Conservation (phyloP, 2,113 vertebrate species). For the Amphiprion percula region DNA sequence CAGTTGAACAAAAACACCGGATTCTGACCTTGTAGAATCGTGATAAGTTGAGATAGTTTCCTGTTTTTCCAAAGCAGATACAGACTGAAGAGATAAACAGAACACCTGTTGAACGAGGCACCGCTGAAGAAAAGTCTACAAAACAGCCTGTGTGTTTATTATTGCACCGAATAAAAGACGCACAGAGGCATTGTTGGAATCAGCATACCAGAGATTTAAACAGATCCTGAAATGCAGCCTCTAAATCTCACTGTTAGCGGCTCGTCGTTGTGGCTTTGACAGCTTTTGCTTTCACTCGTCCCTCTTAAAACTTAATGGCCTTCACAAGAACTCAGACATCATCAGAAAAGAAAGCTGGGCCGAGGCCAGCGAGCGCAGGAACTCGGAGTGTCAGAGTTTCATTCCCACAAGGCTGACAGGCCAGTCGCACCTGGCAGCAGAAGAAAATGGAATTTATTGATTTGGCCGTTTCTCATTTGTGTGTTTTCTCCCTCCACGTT, state of each 20-base stretch:
- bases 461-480: slow-evolving; percentile 55
- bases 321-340: not conserved
- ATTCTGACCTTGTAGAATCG: too few relatives aligned
- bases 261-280: not conserved
- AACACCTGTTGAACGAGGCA: too few relatives aligned
- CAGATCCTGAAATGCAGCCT: not conserved
- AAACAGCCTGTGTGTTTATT: too few relatives aligned
- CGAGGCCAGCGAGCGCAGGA: slow-evolving; percentile 4
- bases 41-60: too few relatives aligned
- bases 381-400: slow-evolving; percentile 23
- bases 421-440: slow-evolving; percentile 45
- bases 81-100: too few relatives aligned
- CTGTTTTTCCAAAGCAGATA: too few relatives aligned
- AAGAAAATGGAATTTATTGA: slow-evolving; percentile 76
- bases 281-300: not conserved
- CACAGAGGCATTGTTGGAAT: too few relatives aligned
- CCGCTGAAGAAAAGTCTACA: too few relatives aligned
- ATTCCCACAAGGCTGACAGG: slow-evolving; percentile 37
- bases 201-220: too few relatives aligned
- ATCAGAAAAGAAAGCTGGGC: slow-evolving; percentile 24
- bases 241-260: not conserved
- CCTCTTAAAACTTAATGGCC: not conserved
- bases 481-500: slow-evolving; percentile 43
- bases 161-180: too few relatives aligned
- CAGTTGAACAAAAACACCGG: too few relatives aligned